Evolutionary conservation across 2,888 invertebrate species (phyloP).

Genomic region (Hydropsyche betteni): DNA sequence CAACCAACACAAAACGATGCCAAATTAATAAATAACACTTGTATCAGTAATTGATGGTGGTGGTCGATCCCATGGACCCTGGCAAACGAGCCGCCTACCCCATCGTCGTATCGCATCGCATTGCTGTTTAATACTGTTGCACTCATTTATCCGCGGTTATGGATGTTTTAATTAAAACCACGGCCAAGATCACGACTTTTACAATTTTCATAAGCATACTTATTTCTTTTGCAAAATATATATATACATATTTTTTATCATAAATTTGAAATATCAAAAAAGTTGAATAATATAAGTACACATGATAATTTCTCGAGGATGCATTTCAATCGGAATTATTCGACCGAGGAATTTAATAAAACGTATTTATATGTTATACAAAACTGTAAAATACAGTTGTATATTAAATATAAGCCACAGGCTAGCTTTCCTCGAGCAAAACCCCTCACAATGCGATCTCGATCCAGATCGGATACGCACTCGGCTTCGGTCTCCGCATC

Average conservation of each 20-base stretch:
- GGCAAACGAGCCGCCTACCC: constrained; percentile 33
- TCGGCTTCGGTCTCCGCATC: no score
- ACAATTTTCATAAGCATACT: no score
- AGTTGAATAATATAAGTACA: no score
- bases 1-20: constrained; percentile 37
- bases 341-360: no score
- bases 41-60: constrained; percentile 34
- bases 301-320: no score
- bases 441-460: neutral
- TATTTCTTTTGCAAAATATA: no score
- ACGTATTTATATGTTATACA: no score
- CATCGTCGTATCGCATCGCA: constrained; percentile 2
- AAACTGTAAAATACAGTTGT: no score
- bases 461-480: no score
- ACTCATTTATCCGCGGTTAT: constrained; percentile 43
- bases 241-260: no score
- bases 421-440: neutral
- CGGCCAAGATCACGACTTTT: constrained; percentile 20
- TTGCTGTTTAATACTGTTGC: neutral
- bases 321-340: no score
- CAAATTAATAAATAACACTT: constrained; percentile 46
- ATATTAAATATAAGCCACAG: neutral
- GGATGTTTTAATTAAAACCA: constrained; percentile 45
- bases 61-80: constrained; percentile 30
- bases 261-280: no score